Evolutionary conservation across 1,140 invertebrate genomes (phyloP).

Genomic region (Drosophila sucinea): DNA sequence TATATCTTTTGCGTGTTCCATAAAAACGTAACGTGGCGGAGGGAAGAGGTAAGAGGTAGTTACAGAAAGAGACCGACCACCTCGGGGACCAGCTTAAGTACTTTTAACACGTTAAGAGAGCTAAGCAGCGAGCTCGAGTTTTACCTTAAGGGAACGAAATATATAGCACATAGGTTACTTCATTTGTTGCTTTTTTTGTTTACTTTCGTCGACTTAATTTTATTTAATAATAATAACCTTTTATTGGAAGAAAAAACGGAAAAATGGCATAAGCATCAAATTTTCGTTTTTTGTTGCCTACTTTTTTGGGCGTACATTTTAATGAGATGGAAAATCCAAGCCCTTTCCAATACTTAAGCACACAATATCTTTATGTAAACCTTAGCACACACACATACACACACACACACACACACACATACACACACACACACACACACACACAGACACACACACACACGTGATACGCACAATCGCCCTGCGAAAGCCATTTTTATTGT

Average conservation of each 20-base stretch:
- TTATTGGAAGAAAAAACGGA: background rate
- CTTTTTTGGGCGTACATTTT: background rate
- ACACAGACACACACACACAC: slow-evolving; percentile 3
- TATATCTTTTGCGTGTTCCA: slow-evolving; percentile 66
- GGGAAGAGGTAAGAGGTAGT: background rate
- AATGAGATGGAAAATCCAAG: slow-evolving; percentile 4
- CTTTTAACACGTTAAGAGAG: slow-evolving; percentile 67
- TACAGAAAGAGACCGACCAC: background rate
- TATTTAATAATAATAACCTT: slow-evolving; percentile 5
- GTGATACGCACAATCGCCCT: background rate
- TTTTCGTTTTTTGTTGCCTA: slow-evolving; percentile 29
- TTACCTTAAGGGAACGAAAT: background rate
- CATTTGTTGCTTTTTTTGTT: background rate
- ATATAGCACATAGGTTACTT: background rate
- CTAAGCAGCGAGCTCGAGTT: background rate
- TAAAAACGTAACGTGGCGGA: slow-evolving; percentile 16
- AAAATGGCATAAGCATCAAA: background rate
- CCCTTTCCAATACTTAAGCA: slow-evolving; percentile 6
- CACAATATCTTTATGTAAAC: slow-evolving; percentile 4
- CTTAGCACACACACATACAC: slow-evolving; percentile 6
- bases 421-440: background rate
- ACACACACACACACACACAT: background rate
- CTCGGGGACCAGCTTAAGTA: slow-evolving; percentile 53
- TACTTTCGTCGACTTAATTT: background rate
- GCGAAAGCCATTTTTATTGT: slow-evolving; percentile 51